phyloP scores from a whole-genome alignment of 2,797 vertebrate genomes.

The Picus viridis region DNA sequence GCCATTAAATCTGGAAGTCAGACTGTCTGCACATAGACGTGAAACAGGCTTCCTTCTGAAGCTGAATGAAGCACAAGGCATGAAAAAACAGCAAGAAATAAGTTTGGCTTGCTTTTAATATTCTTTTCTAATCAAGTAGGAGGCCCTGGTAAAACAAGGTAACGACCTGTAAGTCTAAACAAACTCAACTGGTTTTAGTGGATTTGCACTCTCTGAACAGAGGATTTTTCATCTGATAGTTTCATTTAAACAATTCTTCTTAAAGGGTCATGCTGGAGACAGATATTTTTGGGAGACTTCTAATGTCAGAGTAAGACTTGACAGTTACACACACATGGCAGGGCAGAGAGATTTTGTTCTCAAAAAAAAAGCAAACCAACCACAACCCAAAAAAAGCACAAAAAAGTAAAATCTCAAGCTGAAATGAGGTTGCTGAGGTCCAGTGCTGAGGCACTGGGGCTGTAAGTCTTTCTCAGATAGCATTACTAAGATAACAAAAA shows the following conservation, averaged over 20 bases:
- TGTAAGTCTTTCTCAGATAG: background rate
- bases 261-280: background rate
- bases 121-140: background rate
- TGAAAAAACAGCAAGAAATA: background rate
- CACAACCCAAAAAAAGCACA: background rate
- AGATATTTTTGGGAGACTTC: background rate
- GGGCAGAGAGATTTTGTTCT: background rate
- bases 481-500: constrained; percentile 58
- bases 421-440: background rate
- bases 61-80: background rate
- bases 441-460: background rate
- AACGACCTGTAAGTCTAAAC: background rate
- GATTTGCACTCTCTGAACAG: background rate
- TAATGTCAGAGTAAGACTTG: background rate
- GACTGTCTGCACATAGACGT: background rate
- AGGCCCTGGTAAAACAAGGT: background rate
- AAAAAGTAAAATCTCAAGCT: background rate
- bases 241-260: background rate
- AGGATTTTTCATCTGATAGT: background rate
- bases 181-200: background rate
- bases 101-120: background rate
- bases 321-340: background rate
- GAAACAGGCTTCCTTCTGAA: background rate
- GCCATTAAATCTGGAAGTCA: background rate
- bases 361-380: too few relatives aligned